A percentile compares a stretch with the other conserved stretches of the same genome.
These are phyloP conservation scores for Paragorgia papillata DNA, from an alignment of 92 coral and sea anemone genomes.

Conservation along the genomic window DNA sequence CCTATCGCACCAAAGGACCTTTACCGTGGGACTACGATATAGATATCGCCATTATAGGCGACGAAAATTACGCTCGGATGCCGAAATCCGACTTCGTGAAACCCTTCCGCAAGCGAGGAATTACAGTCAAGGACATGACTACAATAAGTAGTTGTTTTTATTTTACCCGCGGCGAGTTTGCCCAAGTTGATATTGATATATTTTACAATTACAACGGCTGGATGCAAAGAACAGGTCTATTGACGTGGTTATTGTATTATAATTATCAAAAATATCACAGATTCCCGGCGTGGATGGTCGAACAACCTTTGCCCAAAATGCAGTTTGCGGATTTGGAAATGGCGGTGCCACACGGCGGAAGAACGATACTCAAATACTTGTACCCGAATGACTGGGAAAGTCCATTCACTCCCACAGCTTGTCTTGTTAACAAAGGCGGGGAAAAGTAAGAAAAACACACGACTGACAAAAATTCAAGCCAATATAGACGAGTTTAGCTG, in stretches of 20 bases:
- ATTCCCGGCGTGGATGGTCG: slow-evolving; percentile 27
- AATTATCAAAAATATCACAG: slow-evolving; percentile 25
- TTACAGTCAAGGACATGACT: neutral
- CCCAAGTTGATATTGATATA: slow-evolving; percentile 36
- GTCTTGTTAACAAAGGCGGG: neutral
- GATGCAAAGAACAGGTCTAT: slow-evolving; percentile 35
- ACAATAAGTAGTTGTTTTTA: slow-evolving; percentile 21
- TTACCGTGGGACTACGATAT: slow-evolving; percentile 43
- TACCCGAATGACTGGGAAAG: slow-evolving; percentile 37
- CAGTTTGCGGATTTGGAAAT: slow-evolving; percentile 1
- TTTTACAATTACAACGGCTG: slow-evolving; percentile 33
- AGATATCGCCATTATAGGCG: slow-evolving; percentile 24
- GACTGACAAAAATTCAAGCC: no score
- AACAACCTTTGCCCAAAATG: slow-evolving; percentile 29
- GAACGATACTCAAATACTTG: slow-evolving; percentile 8
- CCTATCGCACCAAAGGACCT: slow-evolving; percentile 29
- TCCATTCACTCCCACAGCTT: slow-evolving; percentile 33
- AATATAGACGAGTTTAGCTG: no score
- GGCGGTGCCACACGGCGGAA: slow-evolving; percentile 34
- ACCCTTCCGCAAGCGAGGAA: slow-evolving; percentile 23
- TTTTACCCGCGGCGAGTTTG: slow-evolving; percentile 36
- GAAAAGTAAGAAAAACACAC: no score
- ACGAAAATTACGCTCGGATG: slow-evolving; percentile 10
- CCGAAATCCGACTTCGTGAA: slow-evolving; percentile 33
- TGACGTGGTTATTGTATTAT: slow-evolving; percentile 26